Percentiles rank a stretch among this genome's conserved stretches.
Conservation (phyloP, 1,140 invertebrate species). For the Drosophila navojoa region DNA sequence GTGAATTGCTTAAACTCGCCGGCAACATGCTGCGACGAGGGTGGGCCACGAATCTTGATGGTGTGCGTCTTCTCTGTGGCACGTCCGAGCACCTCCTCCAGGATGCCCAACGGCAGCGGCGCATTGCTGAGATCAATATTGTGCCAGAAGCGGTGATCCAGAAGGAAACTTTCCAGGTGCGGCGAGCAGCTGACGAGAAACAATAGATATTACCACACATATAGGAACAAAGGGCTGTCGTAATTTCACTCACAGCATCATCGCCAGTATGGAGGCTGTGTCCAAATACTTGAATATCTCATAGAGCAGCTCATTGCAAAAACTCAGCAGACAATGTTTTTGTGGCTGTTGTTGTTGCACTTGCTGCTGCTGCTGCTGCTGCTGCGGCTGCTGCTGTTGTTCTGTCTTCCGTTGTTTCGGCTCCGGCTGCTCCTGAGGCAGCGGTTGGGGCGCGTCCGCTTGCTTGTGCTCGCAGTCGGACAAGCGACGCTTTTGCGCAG, state of each 20-base stretch:
- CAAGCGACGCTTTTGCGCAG: slow-evolving; percentile 66
- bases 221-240: too few relatives aligned
- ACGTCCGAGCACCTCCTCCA: slow-evolving; percentile 84
- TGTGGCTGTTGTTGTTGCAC: not conserved
- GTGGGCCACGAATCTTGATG: slow-evolving; percentile 83
- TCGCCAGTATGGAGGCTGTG: slow-evolving; percentile 84
- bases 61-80: slow-evolving; percentile 84
- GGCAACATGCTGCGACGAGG: slow-evolving; percentile 68
- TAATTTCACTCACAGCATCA: slow-evolving; percentile 84
- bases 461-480: slow-evolving; percentile 43
- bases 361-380: slow-evolving; percentile 12
- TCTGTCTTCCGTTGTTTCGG: slow-evolving; percentile 60
- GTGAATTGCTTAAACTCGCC: slow-evolving; percentile 73
- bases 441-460: slow-evolving; percentile 10
- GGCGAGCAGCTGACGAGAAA: slow-evolving; percentile 83
- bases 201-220: not conserved
- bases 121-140: slow-evolving; percentile 84
- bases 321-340: slow-evolving; percentile 48
- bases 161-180: slow-evolving; percentile 83
- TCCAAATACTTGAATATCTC: slow-evolving; percentile 85
- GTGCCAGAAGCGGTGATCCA: slow-evolving; percentile 85
- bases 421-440: slow-evolving; percentile 26
- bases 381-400: slow-evolving; percentile 12
- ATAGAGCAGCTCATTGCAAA: slow-evolving; percentile 85
- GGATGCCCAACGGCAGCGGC: slow-evolving; percentile 78